These are phyloP conservation scores for Chloroclystis v-ata DNA, from an alignment of 2,888 invertebrate species.

Conservation along the genomic window DNA sequence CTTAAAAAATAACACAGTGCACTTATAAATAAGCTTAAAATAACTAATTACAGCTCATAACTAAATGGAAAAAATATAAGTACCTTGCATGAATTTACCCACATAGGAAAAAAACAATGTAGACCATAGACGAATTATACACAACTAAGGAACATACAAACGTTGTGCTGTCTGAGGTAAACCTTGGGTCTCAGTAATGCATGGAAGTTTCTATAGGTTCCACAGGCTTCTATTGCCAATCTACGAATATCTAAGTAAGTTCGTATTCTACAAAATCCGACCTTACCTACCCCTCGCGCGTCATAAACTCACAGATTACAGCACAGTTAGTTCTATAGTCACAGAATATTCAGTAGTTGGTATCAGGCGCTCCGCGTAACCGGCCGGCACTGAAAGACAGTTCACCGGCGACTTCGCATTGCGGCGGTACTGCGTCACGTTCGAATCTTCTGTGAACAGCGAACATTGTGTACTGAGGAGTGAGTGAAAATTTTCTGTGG, in stretches of 20 bases:
- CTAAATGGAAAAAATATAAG: no score
- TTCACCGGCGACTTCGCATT: constrained; percentile 62
- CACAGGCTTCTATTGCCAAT: no score
- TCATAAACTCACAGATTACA: constrained; percentile 8
- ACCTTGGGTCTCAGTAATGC: no score
- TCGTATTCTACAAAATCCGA: not conserved
- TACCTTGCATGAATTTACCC: no score
- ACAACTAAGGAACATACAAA: no score
- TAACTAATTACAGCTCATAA: no score
- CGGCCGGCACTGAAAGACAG: constrained; percentile 41
- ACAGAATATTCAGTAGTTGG: constrained; percentile 9
- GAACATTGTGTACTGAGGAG: constrained; percentile 32
- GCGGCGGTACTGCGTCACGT: constrained; percentile 54
- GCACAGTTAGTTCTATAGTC: constrained; percentile 3
- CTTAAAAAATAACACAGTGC: no score
- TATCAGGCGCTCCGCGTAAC: constrained; percentile 4
- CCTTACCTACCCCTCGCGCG: constrained; percentile 4
- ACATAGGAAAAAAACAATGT: no score
- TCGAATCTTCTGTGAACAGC: constrained; percentile 21
- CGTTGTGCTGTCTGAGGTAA: no score
- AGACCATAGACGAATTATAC: no score
- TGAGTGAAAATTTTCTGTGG: constrained; percentile 43
- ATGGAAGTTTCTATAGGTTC: no score
- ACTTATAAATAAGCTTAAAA: no score
- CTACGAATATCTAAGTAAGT: not conserved